A percentile compares a stretch with the other conserved stretches of the same genome.
Conservation (phyloP, 2,113 vertebrate genomes). For the Orcinus orca region DNA sequence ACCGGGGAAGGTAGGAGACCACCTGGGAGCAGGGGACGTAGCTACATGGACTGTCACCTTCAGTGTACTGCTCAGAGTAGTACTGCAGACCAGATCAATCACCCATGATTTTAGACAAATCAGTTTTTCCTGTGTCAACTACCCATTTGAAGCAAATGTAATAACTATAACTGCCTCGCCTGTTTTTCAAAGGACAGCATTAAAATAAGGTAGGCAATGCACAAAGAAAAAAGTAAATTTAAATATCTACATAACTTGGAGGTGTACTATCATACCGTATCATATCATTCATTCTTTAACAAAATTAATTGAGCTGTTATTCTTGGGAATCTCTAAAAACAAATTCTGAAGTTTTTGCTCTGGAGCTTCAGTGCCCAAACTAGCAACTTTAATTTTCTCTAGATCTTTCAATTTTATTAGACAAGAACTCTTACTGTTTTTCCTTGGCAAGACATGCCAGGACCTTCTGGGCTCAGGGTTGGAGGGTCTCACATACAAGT, state of each 20-base stretch:
- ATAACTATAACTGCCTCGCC: not conserved
- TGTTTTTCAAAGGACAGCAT: slow-evolving; percentile 1
- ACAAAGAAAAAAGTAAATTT: not conserved
- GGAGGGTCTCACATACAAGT: not conserved
- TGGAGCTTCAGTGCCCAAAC: not conserved
- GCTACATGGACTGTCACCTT: not conserved
- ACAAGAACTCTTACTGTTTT: not conserved
- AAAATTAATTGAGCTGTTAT: not conserved
- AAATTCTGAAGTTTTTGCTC: not conserved
- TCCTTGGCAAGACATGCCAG: not conserved
- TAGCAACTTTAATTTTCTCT: not conserved
- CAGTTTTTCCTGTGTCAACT: not conserved
- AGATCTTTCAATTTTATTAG: not conserved
- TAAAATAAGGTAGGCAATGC: not conserved
- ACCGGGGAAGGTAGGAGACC: slow-evolving; percentile 51
- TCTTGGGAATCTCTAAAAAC: not conserved
- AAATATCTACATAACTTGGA: not conserved
- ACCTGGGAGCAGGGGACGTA: not conserved
- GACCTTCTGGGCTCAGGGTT: not conserved
- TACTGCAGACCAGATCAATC: not conserved
- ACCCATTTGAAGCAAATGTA: not conserved
- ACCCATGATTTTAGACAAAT: not conserved
- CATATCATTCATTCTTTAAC: not conserved
- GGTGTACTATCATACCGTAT: not conserved
- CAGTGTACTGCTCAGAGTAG: not conserved